A percentile compares a stretch with the other conserved stretches of the same genome.
These are phyloP conservation scores for Aspiorhynchus laticeps DNA, from an alignment of 2,113 vertebrate species.

Conservation along the genomic window DNA sequence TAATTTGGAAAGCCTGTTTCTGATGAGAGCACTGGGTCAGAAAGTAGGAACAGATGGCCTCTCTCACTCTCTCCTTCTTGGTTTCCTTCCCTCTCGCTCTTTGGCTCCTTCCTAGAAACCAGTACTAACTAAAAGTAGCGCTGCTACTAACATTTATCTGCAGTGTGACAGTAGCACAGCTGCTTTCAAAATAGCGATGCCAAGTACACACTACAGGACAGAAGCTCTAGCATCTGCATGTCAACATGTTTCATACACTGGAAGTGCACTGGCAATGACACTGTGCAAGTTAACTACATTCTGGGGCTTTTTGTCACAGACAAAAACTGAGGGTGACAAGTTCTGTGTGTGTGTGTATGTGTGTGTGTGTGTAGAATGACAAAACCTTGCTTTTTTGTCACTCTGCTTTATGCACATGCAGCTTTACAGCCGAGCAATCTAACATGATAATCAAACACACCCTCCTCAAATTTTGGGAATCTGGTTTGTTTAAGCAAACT, in stretches of 20 bases:
- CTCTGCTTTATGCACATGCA: neutral
- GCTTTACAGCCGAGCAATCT: neutral
- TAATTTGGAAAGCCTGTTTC: slow-evolving; percentile 67
- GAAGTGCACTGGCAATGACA: slow-evolving; percentile 15
- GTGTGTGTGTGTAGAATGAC: neutral
- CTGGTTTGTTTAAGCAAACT: neutral
- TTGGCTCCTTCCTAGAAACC: neutral
- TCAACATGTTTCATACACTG: neutral
- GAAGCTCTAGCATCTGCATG: neutral
- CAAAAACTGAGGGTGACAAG: neutral
- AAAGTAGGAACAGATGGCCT: slow-evolving; percentile 75
- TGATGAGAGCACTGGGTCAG: slow-evolving; percentile 74
- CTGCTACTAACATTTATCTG: neutral
- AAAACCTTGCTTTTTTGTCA: neutral
- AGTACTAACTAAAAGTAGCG: neutral
- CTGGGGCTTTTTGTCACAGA: neutral
- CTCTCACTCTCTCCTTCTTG: slow-evolving; percentile 34
- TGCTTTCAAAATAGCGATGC: neutral
- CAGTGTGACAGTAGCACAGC: slow-evolving; percentile 11
- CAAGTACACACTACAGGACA: slow-evolving; percentile 16
- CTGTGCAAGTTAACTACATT: neutral
- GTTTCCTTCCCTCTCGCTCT: slow-evolving; percentile 34
- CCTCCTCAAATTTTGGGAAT: neutral
- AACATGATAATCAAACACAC: neutral
- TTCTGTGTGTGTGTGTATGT: neutral